Evolutionary conservation across 2,888 invertebrate genomes (phyloP).

Genomic region (Eustalomyia histrio): DNA sequence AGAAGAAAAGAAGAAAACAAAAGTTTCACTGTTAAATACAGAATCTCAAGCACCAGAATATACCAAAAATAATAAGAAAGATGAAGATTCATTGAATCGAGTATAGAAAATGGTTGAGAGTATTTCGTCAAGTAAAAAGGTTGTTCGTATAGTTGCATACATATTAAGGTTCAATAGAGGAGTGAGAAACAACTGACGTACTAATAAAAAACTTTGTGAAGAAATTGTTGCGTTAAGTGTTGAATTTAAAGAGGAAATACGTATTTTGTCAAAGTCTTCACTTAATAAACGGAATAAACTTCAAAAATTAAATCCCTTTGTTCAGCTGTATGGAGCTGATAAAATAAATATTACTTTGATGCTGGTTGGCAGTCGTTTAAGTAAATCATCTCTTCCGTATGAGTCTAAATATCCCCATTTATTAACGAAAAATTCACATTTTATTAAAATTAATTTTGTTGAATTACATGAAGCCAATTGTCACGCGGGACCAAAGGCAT

Average conservation of each 20-base stretch:
- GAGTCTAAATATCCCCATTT: constrained; percentile 22
- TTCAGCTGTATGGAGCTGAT: background rate
- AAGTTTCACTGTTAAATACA: background rate
- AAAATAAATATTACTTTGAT: background rate
- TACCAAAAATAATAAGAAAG: too few species aligned
- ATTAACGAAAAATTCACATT: background rate
- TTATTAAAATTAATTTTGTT: too few species aligned
- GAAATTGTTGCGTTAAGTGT: background rate
- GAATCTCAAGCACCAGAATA: too few species aligned
- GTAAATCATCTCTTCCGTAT: constrained; percentile 10
- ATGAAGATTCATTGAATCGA: background rate
- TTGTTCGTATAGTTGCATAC: too few species aligned
- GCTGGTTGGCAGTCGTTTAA: constrained; percentile 14
- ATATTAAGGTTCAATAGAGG: too few species aligned
- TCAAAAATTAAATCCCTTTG: background rate
- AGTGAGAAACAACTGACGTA: background rate
- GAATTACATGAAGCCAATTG: too few species aligned
- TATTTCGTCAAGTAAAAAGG: too few species aligned
- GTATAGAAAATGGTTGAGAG: background rate
- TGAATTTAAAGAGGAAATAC: too few species aligned
- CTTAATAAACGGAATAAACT: background rate
- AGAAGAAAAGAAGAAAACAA: too few species aligned
- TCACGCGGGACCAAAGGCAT: too few species aligned
- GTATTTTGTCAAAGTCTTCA: background rate
- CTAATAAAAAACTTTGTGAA: background rate